Base-by-base conservation (phyloP, 2,888 invertebrate species). In the Latheticus oryzae region DNA sequence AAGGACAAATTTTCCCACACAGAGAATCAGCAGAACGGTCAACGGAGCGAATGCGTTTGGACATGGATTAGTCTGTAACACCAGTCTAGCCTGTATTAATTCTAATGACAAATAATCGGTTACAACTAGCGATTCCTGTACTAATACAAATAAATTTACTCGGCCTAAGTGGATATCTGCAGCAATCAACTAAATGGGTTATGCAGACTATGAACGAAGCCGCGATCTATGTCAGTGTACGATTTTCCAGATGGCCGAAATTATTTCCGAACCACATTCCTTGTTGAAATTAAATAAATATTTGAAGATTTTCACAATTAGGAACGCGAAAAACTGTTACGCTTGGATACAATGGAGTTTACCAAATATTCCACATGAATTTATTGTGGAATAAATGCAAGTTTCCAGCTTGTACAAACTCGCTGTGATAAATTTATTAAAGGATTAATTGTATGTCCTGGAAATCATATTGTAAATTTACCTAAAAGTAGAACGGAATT, bases 31-130 rank as follows among this genome's bases (percentile, higher is more conserved):
- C 9, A 24, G 8, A 19, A 16, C 42, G 26, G 43, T 33, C 32
- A 55, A 40, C 48, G 12, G 48, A 48, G 28, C 32, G 33, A 35
- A 55, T 55, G 50, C 37, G 56, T 50, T 37, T 32, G 47, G 50
- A 42, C 50, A 42, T 26, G 19, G 56, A 56, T 56, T 56, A 56
- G 24, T 42, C 30, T 23, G 38, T 42, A 42, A 50, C 26, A 42
- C 56, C 48, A 40, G 23, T 50, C 50, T 15, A 21, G 48, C 33
- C 42, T 42, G 42, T 66, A 62, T 66, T 67, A 66, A 63, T 63
- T 65, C 63, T 66, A 64, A 65, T 63, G 60, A 64, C 65, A 62
- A 64, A 64, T 66, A 67, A 67, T 67, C 61, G 67, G 62, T 53
- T 55, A 28, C 56, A 52, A 47, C 63, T 26, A 40, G 28, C 30